Conservation (phyloP, 2,888 invertebrate genomes). For the Callimorpha dominula region DNA sequence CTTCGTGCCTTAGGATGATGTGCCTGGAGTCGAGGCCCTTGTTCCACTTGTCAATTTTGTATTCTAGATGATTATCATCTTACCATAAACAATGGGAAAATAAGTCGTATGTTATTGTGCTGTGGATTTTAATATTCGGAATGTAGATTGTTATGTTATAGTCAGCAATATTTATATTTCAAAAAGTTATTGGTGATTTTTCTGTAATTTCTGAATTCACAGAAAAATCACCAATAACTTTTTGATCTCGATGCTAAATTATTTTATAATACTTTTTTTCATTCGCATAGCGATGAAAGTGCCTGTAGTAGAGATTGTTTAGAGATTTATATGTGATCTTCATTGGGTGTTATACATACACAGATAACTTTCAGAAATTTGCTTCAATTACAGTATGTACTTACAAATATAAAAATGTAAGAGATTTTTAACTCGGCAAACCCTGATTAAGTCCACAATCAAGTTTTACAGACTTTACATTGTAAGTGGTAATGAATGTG, state of each 20-base stretch:
- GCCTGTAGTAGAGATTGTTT: background rate
- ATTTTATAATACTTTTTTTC: background rate
- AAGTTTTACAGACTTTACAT: background rate
- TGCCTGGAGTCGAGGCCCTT: slow-evolving; percentile 18
- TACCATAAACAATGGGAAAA: too few species aligned
- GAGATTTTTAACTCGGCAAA: background rate
- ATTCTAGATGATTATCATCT: background rate
- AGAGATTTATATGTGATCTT: background rate
- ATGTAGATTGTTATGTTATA: too few species aligned
- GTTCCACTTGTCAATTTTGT: background rate
- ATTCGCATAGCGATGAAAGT: too few species aligned
- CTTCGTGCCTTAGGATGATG: slow-evolving; percentile 27
- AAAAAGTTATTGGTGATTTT: background rate
- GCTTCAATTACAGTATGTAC: background rate
- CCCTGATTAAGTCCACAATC: background rate
- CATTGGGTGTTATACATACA: background rate
- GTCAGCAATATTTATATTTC: too few species aligned
- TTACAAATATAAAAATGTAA: background rate
- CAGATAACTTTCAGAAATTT: background rate
- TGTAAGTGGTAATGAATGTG: background rate
- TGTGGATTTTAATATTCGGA: too few species aligned
- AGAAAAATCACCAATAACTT: too few species aligned
- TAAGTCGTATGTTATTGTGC: too few species aligned
- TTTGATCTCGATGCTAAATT: background rate
- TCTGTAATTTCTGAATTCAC: background rate